Evolutionary conservation across 2,888 invertebrate species (phyloP), one percentile per base, ranked within the genome.

Genomic region (Caenorhabditis sp.): DNA sequence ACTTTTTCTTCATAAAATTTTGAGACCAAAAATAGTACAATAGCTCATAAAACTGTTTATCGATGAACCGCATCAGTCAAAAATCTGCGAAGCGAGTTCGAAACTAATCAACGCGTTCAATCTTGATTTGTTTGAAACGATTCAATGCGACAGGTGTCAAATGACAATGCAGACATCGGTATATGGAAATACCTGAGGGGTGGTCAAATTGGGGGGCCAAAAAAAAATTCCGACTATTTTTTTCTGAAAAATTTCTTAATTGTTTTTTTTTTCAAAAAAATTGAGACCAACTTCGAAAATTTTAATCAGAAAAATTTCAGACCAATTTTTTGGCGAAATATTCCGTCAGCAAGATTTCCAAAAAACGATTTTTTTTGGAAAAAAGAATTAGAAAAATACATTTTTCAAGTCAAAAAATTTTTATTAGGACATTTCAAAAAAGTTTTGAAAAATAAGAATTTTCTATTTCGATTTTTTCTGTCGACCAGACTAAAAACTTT

Each of bases 61-160:
- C 54, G 26, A 19, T 58, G 55, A 55, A 54, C 66, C 62, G 6
- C 57, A 54, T 43, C 37, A 55, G 26, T 55, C 23, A 23, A 23
- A 51, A 51, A 51, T 5, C 21, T 4, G 12, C 24, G 10, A 31
- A 31, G 4, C 31, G 24, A 26, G 55, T 55, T 55, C 55, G 23
- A 55, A 55, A 55, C 55, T 55, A 66, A 71, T 71, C 71, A 14
- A 21, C 6, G 55, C 62, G 67, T 71, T 71, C 71, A 53, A 71
- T 71, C 71, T 61, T 71, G 71, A 71, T 71, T 71, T 71, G 71
- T 31, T 31, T 71, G 71, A 71, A 71, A 65, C 61, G 71, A 71
- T 71, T 59, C 64, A 66, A 71, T 60, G 55, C 66, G 71, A 71
- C 71, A 71, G 71, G 66, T 71, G 66, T 66, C 71, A 66, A 31